phyloP scores from a whole-genome alignment of 2,888 invertebrate species.

The Trilocha varians region DNA sequence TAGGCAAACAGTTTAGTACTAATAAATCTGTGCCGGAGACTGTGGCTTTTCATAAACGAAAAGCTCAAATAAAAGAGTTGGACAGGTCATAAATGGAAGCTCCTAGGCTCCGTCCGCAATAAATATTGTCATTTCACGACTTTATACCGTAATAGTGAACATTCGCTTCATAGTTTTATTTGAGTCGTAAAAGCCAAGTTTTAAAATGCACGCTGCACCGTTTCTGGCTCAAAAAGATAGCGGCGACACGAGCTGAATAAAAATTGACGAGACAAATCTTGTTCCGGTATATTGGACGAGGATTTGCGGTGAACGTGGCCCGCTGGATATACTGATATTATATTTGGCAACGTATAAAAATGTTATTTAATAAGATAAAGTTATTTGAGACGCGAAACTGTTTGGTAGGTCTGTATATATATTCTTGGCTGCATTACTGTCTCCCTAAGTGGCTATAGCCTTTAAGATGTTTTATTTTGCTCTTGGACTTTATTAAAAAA shows the following conservation, averaged over 20 bases:
- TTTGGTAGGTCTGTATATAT: no score
- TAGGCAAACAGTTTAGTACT: no score
- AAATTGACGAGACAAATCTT: not conserved
- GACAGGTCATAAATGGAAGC: not conserved
- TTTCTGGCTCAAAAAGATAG: not conserved
- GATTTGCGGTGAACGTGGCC: not conserved
- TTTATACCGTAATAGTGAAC: not conserved
- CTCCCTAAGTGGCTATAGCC: no score
- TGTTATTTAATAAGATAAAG: no score
- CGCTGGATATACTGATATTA: not conserved
- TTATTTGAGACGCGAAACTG: no score
- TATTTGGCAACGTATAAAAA: not conserved
- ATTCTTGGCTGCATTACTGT: no score
- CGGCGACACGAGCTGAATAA: not conserved
- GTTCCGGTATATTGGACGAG: not conserved
- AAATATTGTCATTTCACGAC: not conserved
- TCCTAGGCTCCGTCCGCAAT: not conserved
- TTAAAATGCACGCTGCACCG: not conserved
- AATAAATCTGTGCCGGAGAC: no score
- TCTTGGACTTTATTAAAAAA: no score
- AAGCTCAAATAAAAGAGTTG: no score
- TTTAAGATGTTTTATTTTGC: no score
- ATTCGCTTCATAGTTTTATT: not conserved
- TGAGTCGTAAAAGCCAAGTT: not conserved
- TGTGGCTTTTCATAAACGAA: no score